Conservation (phyloP, 1,140 invertebrate species). For the Cyclargus thomasi region DNA sequence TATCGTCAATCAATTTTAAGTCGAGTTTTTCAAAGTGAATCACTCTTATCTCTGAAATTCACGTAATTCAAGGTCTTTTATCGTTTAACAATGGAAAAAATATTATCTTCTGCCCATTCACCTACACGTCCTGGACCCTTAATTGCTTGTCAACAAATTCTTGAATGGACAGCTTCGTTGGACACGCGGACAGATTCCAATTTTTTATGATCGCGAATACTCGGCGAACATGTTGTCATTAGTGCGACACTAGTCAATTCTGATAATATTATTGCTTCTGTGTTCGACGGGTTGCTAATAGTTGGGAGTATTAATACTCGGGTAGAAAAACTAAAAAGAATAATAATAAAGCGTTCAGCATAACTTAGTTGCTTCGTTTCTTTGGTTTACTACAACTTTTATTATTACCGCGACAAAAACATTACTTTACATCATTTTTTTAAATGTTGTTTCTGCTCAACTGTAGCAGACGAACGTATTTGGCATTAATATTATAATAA, state of each 20-base stretch:
- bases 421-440: too few relatives aligned
- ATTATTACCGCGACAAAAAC: too few relatives aligned
- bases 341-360: too few relatives aligned
- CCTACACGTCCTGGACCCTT: slow-evolving; percentile 38
- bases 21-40: not conserved
- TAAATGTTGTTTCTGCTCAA: too few relatives aligned
- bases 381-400: too few relatives aligned
- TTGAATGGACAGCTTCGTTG: slow-evolving; percentile 49
- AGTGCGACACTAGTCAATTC: slow-evolving; percentile 34
- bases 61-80: slow-evolving; percentile 8
- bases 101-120: slow-evolving; percentile 32
- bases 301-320: too few relatives aligned
- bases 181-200: slow-evolving; percentile 48
- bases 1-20: not conserved
- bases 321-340: too few relatives aligned
- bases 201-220: slow-evolving; percentile 54
- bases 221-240: slow-evolving; percentile 54
- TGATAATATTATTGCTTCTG: not conserved
- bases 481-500: too few relatives aligned
- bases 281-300: too few relatives aligned
- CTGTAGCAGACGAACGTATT: too few relatives aligned
- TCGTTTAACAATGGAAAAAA: slow-evolving; percentile 22
- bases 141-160: slow-evolving; percentile 69
- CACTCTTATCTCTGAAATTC: slow-evolving; percentile 16
- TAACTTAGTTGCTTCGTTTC: too few relatives aligned